These are phyloP conservation scores for Heterochromis multidens DNA, from an alignment of 2,113 vertebrate genomes.

Conservation along the genomic window DNA sequence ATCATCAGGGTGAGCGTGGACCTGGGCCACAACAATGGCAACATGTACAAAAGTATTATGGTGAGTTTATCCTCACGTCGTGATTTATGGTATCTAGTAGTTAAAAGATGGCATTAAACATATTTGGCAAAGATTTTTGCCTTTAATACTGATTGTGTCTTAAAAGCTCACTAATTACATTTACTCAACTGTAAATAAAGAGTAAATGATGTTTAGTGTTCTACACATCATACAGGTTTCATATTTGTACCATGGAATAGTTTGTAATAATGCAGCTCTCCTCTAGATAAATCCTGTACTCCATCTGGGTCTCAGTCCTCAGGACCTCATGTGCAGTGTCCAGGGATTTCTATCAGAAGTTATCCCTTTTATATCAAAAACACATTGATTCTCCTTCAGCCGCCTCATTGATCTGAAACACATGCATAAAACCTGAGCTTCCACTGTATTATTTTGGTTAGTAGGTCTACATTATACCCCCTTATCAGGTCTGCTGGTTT, in stretches of 20 bases:
- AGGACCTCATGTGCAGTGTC: not conserved
- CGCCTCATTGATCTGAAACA: not conserved
- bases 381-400: not conserved
- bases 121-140: not conserved
- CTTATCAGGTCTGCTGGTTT: not conserved
- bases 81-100: not conserved
- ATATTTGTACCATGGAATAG: not conserved
- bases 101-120: not conserved
- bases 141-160: not conserved
- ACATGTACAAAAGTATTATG: constrained; percentile 88
- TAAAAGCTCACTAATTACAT: not conserved
- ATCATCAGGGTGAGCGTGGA: constrained; percentile 81
- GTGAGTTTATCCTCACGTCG: constrained; percentile 59
- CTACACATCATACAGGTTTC: not conserved
- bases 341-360: not conserved
- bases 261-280: not conserved
- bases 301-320: not conserved
- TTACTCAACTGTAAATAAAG: not conserved
- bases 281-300: not conserved
- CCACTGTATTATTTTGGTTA: not conserved
- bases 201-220: not conserved
- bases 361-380: not conserved
- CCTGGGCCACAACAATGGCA: constrained; percentile 74
- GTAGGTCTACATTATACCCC: not conserved
- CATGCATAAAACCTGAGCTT: not conserved